Evolutionary conservation across 2,888 invertebrate genomes (phyloP), one percentile per base, ranked within the genome.

Genomic region (Acanthosepion lycidas): DNA sequence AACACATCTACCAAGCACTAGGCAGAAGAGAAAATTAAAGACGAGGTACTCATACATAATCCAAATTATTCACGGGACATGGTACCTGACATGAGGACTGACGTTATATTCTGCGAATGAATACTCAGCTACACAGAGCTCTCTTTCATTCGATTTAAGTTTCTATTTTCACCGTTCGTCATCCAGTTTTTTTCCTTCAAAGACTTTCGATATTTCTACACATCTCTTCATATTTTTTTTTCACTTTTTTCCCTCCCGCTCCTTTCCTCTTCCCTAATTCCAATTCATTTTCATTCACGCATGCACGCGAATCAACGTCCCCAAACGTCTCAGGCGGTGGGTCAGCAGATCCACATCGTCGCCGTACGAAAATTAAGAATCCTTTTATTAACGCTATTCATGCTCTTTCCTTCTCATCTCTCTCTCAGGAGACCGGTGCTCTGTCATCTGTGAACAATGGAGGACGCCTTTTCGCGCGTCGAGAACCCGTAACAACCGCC

Each of bases 401-500:
- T 78, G n/a, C 78, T 15, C 78, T n/a, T 33, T 78, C 78, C 15
- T 78, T n/a, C n/a, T 78, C 78, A 33, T 78, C 33, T 1, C 78
- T n/a, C n/a, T 78, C 78, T 33, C 78, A 78, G 15, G 78, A 78
- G 78, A 78, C 78, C 12, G 15, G 15, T 78, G n/a, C 78, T 33
- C 78, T 78, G 78, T 78, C 78, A 78, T 78, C n/a, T 78, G n/a
- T 33, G 33, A 78, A 78, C n/a, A 78, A 78, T 78, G 33, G 78
- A 78, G n/a, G 78, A 78, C n/a, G 78, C n/a, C 78, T 78, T 78
- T 78, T 78, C n/a, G 78, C n/a, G 78, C 78, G 78, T n/a, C 78
- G n/a, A 78, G 78, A 78, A 78, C 78, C 78, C 33, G 33, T 33
- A 78, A n/a, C n/a, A 78, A 78, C n/a, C 78, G 12, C 15, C n/a